A percentile compares a stretch with the other conserved stretches of the same genome.
Conservation (phyloP, 2,888 invertebrate species). For the Standfussiana lucernea region DNA sequence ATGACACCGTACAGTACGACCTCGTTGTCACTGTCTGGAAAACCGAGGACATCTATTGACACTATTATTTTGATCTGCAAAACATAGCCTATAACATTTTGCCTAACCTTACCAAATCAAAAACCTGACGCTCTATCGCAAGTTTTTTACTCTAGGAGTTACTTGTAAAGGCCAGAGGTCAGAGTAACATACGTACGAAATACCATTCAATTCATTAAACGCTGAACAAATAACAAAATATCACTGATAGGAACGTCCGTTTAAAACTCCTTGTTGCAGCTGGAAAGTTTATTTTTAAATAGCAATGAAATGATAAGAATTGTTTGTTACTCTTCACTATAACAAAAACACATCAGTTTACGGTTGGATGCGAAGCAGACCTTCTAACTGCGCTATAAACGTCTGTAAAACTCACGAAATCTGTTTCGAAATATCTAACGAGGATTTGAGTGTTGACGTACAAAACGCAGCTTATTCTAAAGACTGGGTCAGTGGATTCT, state of each 20-base stretch:
- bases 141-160: too few relatives aligned
- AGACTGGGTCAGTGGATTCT: neutral
- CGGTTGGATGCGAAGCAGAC: neutral
- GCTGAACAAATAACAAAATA: slow-evolving; percentile 1
- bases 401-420: neutral
- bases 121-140: too few relatives aligned
- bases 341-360: neutral
- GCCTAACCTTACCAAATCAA: neutral
- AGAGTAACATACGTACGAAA: neutral
- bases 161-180: neutral
- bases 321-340: neutral
- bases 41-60: neutral
- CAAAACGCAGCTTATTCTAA: neutral
- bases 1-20: neutral
- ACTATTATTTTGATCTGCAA: neutral
- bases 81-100: neutral
- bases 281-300: slow-evolving; percentile 27
- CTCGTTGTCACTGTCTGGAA: neutral
- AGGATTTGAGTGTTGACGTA: neutral
- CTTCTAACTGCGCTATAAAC: neutral
- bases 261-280: slow-evolving; percentile 8
- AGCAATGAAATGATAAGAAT: slow-evolving; percentile 20
- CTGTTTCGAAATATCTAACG: slow-evolving; percentile 6
- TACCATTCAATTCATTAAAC: neutral
- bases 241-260: slow-evolving; percentile 46